Evolutionary conservation across 2,888 invertebrate genomes (phyloP).

Genomic region (Noctua pronuba): DNA sequence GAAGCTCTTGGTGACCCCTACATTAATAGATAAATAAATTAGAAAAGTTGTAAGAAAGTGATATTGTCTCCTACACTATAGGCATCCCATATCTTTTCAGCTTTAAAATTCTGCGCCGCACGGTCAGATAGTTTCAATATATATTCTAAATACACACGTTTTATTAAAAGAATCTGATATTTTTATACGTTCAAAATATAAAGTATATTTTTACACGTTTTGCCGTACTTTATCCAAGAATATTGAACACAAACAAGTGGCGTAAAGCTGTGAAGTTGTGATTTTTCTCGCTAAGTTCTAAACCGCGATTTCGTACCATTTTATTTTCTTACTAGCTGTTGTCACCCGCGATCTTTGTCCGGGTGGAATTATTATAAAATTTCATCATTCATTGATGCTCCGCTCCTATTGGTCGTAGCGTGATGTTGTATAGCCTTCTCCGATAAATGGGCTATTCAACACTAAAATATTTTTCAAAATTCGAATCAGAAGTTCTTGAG

Average conservation of each 20-base stretch:
- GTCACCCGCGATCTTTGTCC: too few relatives aligned
- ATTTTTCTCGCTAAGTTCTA: neutral
- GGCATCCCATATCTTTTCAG: neutral
- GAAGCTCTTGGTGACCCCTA: too few relatives aligned
- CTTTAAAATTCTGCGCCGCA: neutral
- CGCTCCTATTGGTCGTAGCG: too few relatives aligned
- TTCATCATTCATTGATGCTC: too few relatives aligned
- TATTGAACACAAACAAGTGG: neutral
- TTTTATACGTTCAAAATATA: neutral
- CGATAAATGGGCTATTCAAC: too few relatives aligned
- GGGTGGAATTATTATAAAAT: too few relatives aligned
- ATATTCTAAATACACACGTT: neutral
- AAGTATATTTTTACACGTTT: neutral
- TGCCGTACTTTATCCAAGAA: neutral
- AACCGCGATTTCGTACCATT: neutral
- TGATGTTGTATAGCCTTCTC: too few relatives aligned
- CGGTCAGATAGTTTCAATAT: neutral
- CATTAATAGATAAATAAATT: too few relatives aligned
- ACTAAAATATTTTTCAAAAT: too few relatives aligned
- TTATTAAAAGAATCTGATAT: neutral
- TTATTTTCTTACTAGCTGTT: neutral
- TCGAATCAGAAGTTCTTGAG: too few relatives aligned
- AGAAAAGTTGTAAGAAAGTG: neutral
- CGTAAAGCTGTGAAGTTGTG: neutral
- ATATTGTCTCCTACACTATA: neutral